Base-by-base conservation (phyloP, 2,888 invertebrate species). In the Stramonita haemastoma region DNA sequence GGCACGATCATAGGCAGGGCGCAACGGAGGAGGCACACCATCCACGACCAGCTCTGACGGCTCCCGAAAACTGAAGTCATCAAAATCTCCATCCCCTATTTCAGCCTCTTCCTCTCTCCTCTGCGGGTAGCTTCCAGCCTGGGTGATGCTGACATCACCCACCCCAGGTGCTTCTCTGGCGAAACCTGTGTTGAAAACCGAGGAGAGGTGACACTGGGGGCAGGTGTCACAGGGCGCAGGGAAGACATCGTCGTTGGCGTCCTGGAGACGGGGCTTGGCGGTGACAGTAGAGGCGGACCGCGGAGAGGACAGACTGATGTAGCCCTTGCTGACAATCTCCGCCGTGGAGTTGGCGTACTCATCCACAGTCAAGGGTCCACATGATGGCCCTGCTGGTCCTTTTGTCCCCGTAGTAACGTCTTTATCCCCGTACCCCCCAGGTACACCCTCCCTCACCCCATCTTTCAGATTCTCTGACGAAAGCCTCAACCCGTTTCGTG, bases 331-430 rank as follows among this genome's bases (percentile, higher is more conserved):
- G 36, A 87, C 11, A n/a, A 87, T 70, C 56, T 87, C 87, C 46
- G 87, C 73, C 70, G 87, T 87, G 36, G 73, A 73, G 46, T 34
- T 87, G n/a, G 87, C 87, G 87, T 73, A 73, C 13, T 87, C 87
- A 15, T 87, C 73, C 29, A 46, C 46, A 17, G 22, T 46, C 13
- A 87, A 29, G 5, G 60, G 29, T 87, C 87, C n/a, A 46, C 85
- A 1, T 1, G 19, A 15, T 32, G 79, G 17, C 32, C 8, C 6
- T 85, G 85, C 1, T 60, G 77, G n/a, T n/a, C 29, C 8, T 19
- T 32, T 85, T 85, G 60, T 60, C 85, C 60, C 29, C 6, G n/a
- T n/a, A n/a, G 32, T 17, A 32, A 26, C 60, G 32, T 11, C 46
- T 46, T 86, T 26, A 5, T 32, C 13, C 66, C 34, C 29, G 19